Conservation (phyloP, 2,888 invertebrate species). For the Chymomyza fuscimana region DNA sequence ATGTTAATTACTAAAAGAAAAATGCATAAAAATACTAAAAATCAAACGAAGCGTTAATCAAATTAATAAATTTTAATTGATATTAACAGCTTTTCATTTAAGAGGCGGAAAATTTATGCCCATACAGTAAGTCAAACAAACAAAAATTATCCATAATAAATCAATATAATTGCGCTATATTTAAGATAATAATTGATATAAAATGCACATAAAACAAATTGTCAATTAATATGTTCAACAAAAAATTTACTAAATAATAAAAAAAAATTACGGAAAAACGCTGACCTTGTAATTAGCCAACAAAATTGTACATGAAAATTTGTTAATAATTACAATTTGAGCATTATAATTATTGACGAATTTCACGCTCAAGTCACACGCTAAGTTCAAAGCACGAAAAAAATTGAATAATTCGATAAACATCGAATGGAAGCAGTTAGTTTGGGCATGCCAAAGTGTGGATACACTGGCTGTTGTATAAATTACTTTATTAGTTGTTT, state of each 20-base stretch:
- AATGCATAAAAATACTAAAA: not conserved
- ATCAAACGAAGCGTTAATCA: conserved; percentile 17
- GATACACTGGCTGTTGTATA: not conserved
- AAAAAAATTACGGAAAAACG: not conserved
- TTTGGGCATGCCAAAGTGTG: not conserved
- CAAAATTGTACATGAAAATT: not conserved
- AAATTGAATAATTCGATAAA: conserved; percentile 9
- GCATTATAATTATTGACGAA: not conserved
- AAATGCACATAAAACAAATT: not conserved
- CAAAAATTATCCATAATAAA: conserved; percentile 11
- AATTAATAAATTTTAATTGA: conserved; percentile 21
- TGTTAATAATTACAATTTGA: not conserved
- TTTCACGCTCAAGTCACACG: not conserved
- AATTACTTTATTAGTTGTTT: not conserved
- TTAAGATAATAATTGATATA: conserved; percentile 14
- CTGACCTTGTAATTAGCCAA: not conserved
- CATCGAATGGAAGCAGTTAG: conserved; percentile 21
- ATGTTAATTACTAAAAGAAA: not conserved
- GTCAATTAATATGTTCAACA: conserved; percentile 18
- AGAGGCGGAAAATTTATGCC: not conserved
- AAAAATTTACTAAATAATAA: not conserved
- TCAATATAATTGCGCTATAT: conserved; percentile 18
- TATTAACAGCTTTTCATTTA: conserved; percentile 1
- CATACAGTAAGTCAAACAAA: not conserved
- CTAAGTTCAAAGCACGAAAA: conserved; percentile 4